Conservation (phyloP, 2,888 invertebrate species). For the Sphaerophoria rueppellii region DNA sequence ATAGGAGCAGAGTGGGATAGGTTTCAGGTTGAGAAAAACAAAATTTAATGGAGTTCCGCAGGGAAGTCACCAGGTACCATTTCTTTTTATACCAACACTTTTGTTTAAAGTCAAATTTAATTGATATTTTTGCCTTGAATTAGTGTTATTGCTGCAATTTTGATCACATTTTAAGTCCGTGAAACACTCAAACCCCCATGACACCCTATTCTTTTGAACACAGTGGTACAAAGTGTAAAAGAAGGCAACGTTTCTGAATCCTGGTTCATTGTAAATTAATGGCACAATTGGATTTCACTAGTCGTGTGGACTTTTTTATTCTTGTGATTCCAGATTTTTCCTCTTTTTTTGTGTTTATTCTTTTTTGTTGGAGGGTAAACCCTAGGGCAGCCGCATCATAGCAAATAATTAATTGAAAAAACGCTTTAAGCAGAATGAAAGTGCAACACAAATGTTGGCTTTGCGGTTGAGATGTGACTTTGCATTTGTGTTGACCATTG, state of each 20-base stretch:
- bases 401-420: conserved; percentile 52
- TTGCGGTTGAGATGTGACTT: conserved; percentile 1
- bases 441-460: conserved; percentile 35
- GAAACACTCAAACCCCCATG: background rate
- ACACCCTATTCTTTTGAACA: background rate
- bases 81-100: too few species aligned
- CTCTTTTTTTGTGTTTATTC: background rate
- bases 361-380: conserved; percentile 22
- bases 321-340: background rate
- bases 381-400: conserved; percentile 36
- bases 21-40: background rate
- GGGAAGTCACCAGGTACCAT: too few species aligned
- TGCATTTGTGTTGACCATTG: background rate
- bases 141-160: too few species aligned
- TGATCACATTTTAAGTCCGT: too few species aligned
- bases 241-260: background rate
- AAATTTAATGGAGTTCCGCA: too few species aligned
- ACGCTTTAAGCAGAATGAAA: conserved; percentile 12
- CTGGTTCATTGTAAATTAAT: conserved; percentile 41
- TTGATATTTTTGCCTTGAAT: too few species aligned
- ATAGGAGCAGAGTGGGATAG: background rate
- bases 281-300: conserved; percentile 28
- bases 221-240: background rate
- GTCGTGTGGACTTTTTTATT: conserved; percentile 11
- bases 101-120: too few species aligned